Percentiles rank a stretch among this genome's conserved stretches.
Evolutionary conservation across 2,113 vertebrate species (phyloP).

Genomic region (Rafetus swinhoei): DNA sequence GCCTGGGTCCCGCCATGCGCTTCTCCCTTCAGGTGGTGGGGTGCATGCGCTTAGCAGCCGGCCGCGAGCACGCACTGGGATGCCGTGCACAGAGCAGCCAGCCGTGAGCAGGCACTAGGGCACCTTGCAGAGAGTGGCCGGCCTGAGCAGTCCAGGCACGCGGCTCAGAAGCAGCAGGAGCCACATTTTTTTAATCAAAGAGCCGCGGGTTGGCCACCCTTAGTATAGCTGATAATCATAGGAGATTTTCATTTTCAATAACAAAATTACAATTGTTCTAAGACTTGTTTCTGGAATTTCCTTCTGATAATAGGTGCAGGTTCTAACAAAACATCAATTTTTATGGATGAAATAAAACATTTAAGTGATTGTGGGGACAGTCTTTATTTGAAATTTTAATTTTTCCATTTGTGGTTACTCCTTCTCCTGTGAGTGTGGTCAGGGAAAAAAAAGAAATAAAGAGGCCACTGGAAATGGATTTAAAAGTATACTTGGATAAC

Average conservation of each 20-base stretch:
- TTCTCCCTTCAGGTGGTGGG: too few species aligned
- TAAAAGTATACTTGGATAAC: neutral
- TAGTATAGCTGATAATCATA: neutral
- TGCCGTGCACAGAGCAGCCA: too few species aligned
- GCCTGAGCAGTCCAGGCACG: too few species aligned
- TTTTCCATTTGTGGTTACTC: neutral
- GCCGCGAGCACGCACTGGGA: too few species aligned
- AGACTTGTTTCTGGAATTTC: neutral
- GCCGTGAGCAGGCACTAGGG: too few species aligned
- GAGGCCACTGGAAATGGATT: neutral
- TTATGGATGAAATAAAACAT: neutral
- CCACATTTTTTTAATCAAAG: too few species aligned
- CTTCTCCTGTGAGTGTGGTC: neutral
- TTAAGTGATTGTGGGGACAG: accelerated
- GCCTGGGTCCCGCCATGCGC: too few species aligned
- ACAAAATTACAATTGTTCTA: neutral
- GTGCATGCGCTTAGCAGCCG: too few species aligned
- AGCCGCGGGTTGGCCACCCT: too few species aligned
- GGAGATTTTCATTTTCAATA: neutral
- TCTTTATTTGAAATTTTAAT: neutral
- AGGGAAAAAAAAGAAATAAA: neutral
- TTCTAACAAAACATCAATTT: neutral
- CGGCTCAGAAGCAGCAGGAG: too few species aligned
- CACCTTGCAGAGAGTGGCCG: too few species aligned
- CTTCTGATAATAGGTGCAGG: neutral